These are phyloP conservation scores for Cephus pulcher DNA, from an alignment of 2,888 invertebrate genomes.

Conservation along the genomic window DNA sequence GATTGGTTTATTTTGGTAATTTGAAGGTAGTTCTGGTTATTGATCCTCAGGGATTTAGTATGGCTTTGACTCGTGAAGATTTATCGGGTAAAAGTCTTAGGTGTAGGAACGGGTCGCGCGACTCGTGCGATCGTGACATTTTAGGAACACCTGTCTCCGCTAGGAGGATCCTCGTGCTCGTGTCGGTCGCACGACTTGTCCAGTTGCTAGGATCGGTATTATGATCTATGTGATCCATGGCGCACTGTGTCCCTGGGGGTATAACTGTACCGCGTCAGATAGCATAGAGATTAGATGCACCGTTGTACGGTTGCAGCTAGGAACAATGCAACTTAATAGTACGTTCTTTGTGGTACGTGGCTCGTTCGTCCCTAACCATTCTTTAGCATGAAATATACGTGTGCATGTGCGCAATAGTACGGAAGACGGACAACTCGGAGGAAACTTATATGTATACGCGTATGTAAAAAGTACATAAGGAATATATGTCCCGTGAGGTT, in stretches of 20 bases:
- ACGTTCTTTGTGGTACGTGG: slow-evolving; percentile 19
- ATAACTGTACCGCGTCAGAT: slow-evolving; percentile 57
- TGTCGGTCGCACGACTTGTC: slow-evolving; percentile 56
- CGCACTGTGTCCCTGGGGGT: slow-evolving; percentile 39
- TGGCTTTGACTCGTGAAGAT: too few relatives aligned
- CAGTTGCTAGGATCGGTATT: slow-evolving; percentile 50
- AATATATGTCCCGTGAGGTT: slow-evolving; percentile 4
- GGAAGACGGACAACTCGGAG: too few relatives aligned
- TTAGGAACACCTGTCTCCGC: slow-evolving; percentile 38
- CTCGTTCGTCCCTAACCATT: slow-evolving; percentile 33
- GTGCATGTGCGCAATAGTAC: too few relatives aligned
- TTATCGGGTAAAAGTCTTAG: too few relatives aligned
- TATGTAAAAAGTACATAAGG: too few relatives aligned
- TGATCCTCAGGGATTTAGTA: too few relatives aligned
- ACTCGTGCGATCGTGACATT: slow-evolving; percentile 28
- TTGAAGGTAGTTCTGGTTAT: too few relatives aligned
- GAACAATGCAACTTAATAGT: slow-evolving; percentile 55
- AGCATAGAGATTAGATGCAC: slow-evolving; percentile 56
- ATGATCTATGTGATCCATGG: slow-evolving; percentile 46
- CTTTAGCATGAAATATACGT: slow-evolving; percentile 2
- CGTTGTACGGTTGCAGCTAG: slow-evolving; percentile 48
- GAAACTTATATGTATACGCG: too few relatives aligned
- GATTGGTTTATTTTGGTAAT: too few relatives aligned
- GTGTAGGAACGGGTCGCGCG: not conserved
- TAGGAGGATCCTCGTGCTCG: slow-evolving; percentile 31